Evolutionary conservation across 2,113 vertebrate genomes (phyloP), one percentile per base, ranked within the genome.

Genomic region (Nipponia nippon): DNA sequence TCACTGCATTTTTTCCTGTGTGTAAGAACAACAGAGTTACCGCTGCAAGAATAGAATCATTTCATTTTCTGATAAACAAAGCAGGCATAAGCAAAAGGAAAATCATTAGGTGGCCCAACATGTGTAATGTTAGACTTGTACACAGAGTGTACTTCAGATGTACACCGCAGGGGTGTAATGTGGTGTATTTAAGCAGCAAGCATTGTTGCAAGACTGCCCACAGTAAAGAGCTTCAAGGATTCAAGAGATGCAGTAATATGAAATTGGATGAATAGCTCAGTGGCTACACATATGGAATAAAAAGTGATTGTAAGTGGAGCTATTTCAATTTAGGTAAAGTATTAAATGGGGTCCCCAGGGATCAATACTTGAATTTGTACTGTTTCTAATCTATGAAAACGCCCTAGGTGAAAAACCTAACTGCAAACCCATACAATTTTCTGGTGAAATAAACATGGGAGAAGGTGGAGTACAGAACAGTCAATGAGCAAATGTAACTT

Each of bases 361-460:
- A 95, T 96, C 95, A 95, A 95, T 97, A 93, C 82, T 86, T 87
- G 94, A 92, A 93, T 95, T 91, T 93, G 59, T 83, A 84, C 78
- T 81, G 67, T 94, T 97, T 94, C 84, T 91, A 94, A 90, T 97
- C 95, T 93, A 86, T 97, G 88, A 93, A 94, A 96, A 86, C 86
- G 81, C 93, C 63, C 44, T 84, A 73, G 82, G 73, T 97, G 63
- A 89, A 87, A 94, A 94, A 89, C 67, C 79, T 88, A 58, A 70
- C 95, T 95, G 89, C 81, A 94, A 87, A 83, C 59, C 44, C 30
- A 46, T 69, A 88, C 66, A 83, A 69, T 88, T 96, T 95, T 72
- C 75, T 94, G 78, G 61, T 79, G 85, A 91, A 95, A 91, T 87
- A 91, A 97, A 96, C 91, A 94, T 72, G 63, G 89, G 63, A 95